Evolutionary conservation across 2,797 vertebrate species (phyloP).

Genomic region (Bradypodion pumilum): DNA sequence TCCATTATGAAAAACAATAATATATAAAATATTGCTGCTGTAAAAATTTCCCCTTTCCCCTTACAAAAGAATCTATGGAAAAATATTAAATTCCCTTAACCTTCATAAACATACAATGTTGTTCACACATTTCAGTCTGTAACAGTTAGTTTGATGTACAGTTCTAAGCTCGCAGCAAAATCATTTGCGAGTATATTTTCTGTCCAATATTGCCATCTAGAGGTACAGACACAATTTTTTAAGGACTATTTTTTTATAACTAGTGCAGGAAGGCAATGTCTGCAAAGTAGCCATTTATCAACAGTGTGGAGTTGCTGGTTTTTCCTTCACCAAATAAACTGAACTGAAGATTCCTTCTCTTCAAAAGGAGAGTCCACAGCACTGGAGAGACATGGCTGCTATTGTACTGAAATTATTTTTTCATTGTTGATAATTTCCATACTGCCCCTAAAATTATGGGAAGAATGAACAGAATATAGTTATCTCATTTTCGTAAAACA

Average conservation of each 20-base stretch:
- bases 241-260: constrained; percentile 68
- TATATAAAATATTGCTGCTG: constrained; percentile 84
- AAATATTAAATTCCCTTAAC: constrained; percentile 81
- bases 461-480: constrained; percentile 51
- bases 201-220: constrained; percentile 86
- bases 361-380: constrained; percentile 76
- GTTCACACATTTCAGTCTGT: constrained; percentile 74
- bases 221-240: constrained; percentile 77
- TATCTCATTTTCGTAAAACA: neutral
- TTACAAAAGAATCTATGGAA: constrained; percentile 81
- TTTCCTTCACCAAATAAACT: constrained; percentile 71
- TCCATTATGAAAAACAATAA: constrained; percentile 76
- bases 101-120: constrained; percentile 79
- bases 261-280: constrained; percentile 71
- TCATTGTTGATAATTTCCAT: constrained; percentile 99
- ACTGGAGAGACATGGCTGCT: constrained; percentile 74
- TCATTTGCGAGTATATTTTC: constrained; percentile 72
- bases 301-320: constrained; percentile 36
- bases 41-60: constrained; percentile 79
- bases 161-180: constrained; percentile 70
- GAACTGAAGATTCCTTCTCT: constrained; percentile 75
- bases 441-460: constrained; percentile 87
- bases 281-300: constrained; percentile 76
- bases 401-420: constrained; percentile 79
- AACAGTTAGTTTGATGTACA: constrained; percentile 76